A percentile compares a stretch with the other conserved stretches of the same genome.
phyloP scores from a whole-genome alignment of 2,797 vertebrate genomes.

The Fringilla coelebs region DNA sequence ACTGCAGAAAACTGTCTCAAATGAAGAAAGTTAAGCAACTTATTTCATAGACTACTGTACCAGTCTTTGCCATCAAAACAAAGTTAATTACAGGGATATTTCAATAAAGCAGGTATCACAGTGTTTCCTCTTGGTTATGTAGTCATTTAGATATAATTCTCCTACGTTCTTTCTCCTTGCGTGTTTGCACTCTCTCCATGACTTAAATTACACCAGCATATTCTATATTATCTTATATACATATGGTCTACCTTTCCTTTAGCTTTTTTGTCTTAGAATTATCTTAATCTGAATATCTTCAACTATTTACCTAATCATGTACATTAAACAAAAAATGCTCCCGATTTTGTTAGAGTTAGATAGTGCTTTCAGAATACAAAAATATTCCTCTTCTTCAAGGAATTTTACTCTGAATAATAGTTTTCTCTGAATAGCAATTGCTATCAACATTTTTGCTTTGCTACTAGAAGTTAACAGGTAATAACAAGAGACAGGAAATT shows the following conservation, averaged over 20 bases:
- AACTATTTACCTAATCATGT: neutral
- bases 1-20: neutral
- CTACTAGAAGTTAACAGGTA: neutral
- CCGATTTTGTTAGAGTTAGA: neutral
- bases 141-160: neutral
- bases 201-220: neutral
- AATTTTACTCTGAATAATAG: neutral
- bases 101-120: neutral
- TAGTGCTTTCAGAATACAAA: neutral
- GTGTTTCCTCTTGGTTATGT: neutral
- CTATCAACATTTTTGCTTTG: neutral
- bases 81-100: neutral
- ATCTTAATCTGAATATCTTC: neutral
- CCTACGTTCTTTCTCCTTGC: fast-evolving
- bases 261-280: neutral
- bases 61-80: neutral
- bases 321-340: neutral
- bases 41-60: neutral
- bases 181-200: neutral
- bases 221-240: neutral
- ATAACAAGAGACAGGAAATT: neutral
- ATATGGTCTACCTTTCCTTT: neutral
- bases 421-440: neutral
- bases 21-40: neutral
- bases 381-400: neutral